Percentiles rank a stretch among this genome's conserved stretches.
Conservation (phyloP, 2,113 vertebrate genomes). For the Gavia stellata region DNA sequence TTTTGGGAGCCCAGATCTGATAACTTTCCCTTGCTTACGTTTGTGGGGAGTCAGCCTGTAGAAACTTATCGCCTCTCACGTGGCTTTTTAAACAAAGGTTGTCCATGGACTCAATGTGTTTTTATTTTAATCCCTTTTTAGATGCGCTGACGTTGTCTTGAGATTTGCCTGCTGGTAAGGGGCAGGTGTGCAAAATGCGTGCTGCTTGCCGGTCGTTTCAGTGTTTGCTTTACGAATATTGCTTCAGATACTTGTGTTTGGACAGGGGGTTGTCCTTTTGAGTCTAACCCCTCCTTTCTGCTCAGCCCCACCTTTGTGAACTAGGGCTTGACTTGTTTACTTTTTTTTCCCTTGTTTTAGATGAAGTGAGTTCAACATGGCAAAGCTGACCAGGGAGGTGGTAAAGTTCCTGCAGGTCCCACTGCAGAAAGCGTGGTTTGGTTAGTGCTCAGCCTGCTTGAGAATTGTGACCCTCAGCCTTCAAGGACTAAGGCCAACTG, state of each 20-base stretch:
- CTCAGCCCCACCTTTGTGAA: neutral
- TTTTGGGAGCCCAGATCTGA: neutral
- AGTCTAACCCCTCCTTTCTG: neutral
- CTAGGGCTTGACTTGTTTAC: neutral
- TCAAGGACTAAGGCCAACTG: neutral
- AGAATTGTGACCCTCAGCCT: neutral
- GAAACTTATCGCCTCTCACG: neutral
- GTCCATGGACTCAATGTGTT: neutral
- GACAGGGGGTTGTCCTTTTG: neutral
- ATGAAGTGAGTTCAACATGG: neutral
- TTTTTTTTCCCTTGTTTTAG: neutral
- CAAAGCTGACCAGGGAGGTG: neutral
- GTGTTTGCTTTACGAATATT: neutral
- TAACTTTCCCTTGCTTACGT: neutral
- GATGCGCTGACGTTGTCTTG: neutral
- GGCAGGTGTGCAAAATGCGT: neutral
- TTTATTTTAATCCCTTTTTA: slow-evolving; percentile 3
- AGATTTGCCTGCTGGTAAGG: neutral
- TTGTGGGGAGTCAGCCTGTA: neutral
- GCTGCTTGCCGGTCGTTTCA: neutral
- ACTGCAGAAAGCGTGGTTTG: neutral
- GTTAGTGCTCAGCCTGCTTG: neutral
- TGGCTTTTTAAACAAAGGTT: slow-evolving; percentile 6
- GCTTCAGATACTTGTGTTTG: neutral
- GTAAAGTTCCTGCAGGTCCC: neutral